Percentiles rank a stretch among this genome's conserved stretches.
These are phyloP conservation scores for Hipparchia sbordonii DNA, from an alignment of 2,888 invertebrate species.

Conservation along the genomic window DNA sequence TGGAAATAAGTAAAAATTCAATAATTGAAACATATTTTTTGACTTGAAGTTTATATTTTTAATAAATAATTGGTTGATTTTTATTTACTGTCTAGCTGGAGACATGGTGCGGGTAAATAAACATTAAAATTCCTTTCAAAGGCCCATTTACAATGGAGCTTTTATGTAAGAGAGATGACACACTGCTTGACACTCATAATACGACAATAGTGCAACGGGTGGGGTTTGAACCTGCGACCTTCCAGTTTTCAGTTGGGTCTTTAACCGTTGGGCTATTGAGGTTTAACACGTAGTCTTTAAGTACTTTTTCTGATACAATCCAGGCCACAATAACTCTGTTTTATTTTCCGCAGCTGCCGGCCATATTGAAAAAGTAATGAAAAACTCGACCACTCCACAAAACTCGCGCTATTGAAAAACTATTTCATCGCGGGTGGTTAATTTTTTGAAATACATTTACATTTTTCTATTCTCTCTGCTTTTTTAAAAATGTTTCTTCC, in stretches of 20 bases:
- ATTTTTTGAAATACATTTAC: slow-evolving; percentile 4
- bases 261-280: not conserved
- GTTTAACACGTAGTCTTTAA: slow-evolving; percentile 1
- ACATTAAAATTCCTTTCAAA: no score
- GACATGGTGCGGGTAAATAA: no score
- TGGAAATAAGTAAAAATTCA: not conserved
- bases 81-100: no score
- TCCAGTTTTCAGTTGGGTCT: no score
- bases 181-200: no score
- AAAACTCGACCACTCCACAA: slow-evolving; percentile 40
- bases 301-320: slow-evolving; percentile 28
- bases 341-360: slow-evolving; percentile 32
- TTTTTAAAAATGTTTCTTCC: not conserved
- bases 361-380: slow-evolving; percentile 46
- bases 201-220: no score
- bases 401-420: slow-evolving; percentile 46
- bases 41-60: not conserved
- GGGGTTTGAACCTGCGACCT: no score
- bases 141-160: no score
- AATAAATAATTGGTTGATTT: not conserved
- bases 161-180: no score
- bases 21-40: not conserved
- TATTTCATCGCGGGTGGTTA: slow-evolving; percentile 40
- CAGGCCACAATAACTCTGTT: slow-evolving; percentile 33
- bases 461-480: slow-evolving; percentile 4